A percentile compares a stretch with the other conserved stretches of the same genome.
phyloP scores from a whole-genome alignment of 2,888 invertebrate species.

The Dyspetes luteomarginatus region DNA sequence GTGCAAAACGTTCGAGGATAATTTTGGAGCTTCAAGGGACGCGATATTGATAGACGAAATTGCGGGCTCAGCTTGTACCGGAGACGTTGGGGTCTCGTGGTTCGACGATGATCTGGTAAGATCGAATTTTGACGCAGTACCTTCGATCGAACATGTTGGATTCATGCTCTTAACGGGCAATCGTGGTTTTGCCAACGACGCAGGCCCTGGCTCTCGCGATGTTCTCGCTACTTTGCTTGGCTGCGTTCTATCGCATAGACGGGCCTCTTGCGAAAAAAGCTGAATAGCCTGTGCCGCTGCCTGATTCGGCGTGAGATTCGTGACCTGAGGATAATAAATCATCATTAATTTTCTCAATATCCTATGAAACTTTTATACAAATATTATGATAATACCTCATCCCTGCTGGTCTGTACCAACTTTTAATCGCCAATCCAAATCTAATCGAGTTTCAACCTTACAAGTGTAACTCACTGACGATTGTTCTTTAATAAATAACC shows the following conservation, averaged over 20 bases:
- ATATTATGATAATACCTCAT: too few relatives aligned
- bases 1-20: neutral
- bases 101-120: conserved; percentile 12
- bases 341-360: neutral
- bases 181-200: conserved; percentile 79
- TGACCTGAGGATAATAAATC: conserved; percentile 83
- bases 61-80: neutral
- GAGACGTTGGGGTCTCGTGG: neutral
- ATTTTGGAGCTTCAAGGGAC: conserved; percentile 2
- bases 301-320: conserved; percentile 92
- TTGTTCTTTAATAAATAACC: too few relatives aligned
- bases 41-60: neutral
- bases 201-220: conserved; percentile 81
- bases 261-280: conserved; percentile 93
- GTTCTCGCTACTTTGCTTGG: conserved; percentile 90
- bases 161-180: conserved; percentile 81
- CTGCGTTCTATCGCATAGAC: conserved; percentile 90
- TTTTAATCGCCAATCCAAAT: too few relatives aligned
- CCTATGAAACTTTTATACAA: too few relatives aligned
- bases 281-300: conserved; percentile 95
- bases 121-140: conserved; percentile 70
- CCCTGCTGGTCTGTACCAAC: too few relatives aligned
- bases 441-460: too few relatives aligned
- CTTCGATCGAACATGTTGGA: conserved; percentile 82
- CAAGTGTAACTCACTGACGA: too few relatives aligned